Evolutionary conservation across 2,888 invertebrate genomes (phyloP), one percentile per base, ranked within the genome.

Genomic region (Leptura quadrifasciata): DNA sequence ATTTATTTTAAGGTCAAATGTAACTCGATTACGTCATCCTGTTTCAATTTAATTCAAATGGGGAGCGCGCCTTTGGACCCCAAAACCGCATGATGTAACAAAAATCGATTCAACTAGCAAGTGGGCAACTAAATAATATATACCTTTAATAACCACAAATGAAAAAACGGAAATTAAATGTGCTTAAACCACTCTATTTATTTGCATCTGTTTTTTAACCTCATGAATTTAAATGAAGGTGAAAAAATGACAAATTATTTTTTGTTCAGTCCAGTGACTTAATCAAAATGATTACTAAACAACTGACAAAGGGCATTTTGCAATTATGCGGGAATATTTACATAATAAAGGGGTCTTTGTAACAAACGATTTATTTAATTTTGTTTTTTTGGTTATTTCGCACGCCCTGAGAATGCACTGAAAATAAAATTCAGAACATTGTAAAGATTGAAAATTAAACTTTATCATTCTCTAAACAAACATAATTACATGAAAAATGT

Each of bases 151-250:
- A 47, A 47, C 47, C 15, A 4, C 47, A 47, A 47, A 1, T 47
- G n/a, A 47, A 47, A 47, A 47, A 47, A 47, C 47, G 47, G 47
- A 47, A 47, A 47, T 47, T 47, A 47, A 0, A n/a, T 47, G 3
- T 2, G n/a, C n/a, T 5, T n/a, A 47, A n/a, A n/a, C n/a, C 15
- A 47, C 15, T 47, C 47, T 47, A n/a, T 47, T 47, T 47, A 47
- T 47, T 47, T 47, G n/a, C 47, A n/a, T 47, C 6, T n/a, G 47
- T 47, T 47, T 47, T 47, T 47, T n/a, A 47, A n/a, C n/a, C 47
- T n/a, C 47, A 47, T 47, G 47, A n/a, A 47, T 47, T 47, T 47
- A 47, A n/a, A 47, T 47, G 47, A 47, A 47, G n/a, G n/a, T 15
- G 17, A 39, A 47, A 47, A 47, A 47, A 47, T 47, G 47, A 47